These are phyloP conservation scores for Neodiprion pinetum DNA, from an alignment of 1,140 invertebrate species.

Conservation along the genomic window DNA sequence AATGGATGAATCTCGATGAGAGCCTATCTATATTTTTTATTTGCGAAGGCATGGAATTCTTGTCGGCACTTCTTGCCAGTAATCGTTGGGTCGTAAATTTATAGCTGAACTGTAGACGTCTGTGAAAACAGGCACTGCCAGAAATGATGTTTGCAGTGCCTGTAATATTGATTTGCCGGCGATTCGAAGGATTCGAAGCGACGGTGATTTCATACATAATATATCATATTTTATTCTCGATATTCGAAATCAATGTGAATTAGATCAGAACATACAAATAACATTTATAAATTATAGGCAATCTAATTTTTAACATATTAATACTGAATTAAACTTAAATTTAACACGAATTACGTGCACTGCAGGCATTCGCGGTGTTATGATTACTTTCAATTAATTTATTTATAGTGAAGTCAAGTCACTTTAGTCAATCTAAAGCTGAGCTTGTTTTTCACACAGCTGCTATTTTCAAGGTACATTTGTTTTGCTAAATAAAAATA, in stretches of 20 bases:
- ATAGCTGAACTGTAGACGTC: no score
- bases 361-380: background rate
- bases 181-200: no score
- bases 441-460: background rate
- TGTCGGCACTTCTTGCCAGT: no score
- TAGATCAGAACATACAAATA: background rate
- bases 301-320: background rate
- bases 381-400: background rate
- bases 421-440: background rate
- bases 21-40: no score
- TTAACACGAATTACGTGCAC: background rate
- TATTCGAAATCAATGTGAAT: constrained; percentile 9
- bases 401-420: background rate
- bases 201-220: constrained; percentile 5
- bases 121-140: no score
- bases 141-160: no score
- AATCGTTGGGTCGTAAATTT: no score
- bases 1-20: no score
- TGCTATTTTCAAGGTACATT: background rate
- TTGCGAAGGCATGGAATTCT: no score
- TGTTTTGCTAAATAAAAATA: background rate
- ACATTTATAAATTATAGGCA: background rate
- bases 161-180: no score
- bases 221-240: constrained; percentile 22
- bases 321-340: constrained; percentile 2